Evolutionary conservation across 2,113 vertebrate species (phyloP).

Genomic region (Grantiella picta): DNA sequence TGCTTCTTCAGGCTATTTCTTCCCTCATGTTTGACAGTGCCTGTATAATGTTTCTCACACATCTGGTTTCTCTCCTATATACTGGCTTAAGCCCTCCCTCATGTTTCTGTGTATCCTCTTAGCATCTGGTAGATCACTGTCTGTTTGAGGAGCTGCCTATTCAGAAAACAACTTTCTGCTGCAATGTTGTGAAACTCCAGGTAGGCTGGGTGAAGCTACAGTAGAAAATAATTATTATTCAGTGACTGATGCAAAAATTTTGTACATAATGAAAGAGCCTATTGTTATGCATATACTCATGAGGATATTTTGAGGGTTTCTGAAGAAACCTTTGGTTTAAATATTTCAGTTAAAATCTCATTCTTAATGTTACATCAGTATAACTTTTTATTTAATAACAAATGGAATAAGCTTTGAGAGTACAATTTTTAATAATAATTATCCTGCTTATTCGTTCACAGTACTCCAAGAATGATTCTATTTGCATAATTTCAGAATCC

Average conservation of each 20-base stretch:
- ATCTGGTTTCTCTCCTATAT: conserved; percentile 43
- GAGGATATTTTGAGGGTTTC: neutral
- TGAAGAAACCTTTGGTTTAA: conserved; percentile 13
- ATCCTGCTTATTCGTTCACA: neutral
- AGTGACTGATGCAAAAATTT: conserved; percentile 1
- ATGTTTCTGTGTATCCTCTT: conserved; percentile 57
- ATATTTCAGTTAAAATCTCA: neutral
- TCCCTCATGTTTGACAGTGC: conserved; percentile 13
- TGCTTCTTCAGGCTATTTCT: conserved; percentile 43
- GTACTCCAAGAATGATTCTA: neutral
- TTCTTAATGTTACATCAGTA: neutral
- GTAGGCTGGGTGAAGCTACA: neutral
- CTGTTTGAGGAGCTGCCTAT: conserved; percentile 6
- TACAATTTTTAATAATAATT: neutral
- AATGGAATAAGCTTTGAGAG: neutral
- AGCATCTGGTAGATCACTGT: conserved; percentile 50
- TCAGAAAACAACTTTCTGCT: conserved; percentile 21
- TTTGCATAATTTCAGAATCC: neutral
- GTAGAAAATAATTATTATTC: conserved; percentile 37
- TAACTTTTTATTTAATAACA: neutral
- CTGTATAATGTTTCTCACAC: conserved; percentile 34
- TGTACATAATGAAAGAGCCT: conserved; percentile 29
- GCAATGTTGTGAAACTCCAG: neutral
- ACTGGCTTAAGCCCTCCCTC: conserved; percentile 30
- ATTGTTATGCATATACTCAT: neutral